Percentiles rank a stretch among this genome's conserved stretches.
These are phyloP conservation scores for Leucopsar rothschildi DNA, from an alignment of 2,113 vertebrate species.

Conservation along the genomic window DNA sequence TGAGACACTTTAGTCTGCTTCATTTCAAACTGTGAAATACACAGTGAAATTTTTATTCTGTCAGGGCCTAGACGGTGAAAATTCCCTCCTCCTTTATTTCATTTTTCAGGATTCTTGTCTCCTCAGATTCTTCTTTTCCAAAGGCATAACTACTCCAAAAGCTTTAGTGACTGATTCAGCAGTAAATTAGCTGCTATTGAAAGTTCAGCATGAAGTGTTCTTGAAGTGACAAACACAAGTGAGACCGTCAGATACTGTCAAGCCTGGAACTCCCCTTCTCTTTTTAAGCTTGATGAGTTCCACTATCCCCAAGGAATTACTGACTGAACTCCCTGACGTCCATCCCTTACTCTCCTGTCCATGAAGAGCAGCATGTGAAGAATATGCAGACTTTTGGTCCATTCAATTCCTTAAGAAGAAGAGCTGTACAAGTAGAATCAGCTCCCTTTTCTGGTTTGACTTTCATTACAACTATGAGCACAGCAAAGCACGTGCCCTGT, in stretches of 20 bases:
- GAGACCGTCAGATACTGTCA: not conserved
- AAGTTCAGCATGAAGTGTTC: not conserved
- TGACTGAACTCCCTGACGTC: not conserved
- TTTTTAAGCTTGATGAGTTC: not conserved
- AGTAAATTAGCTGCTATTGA: not conserved
- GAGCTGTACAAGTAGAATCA: not conserved
- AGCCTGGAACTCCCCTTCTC: not conserved
- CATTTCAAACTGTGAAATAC: not conserved
- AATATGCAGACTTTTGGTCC: not conserved
- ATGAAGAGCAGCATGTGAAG: not conserved
- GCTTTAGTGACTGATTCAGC: not conserved
- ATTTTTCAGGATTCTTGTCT: not conserved
- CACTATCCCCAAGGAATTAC: not conserved
- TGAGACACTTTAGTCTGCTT: not conserved
- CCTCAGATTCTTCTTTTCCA: not conserved
- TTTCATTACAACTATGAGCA: not conserved
- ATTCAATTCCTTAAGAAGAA: not conserved
- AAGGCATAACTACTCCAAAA: not conserved
- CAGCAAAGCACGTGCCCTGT: not conserved
- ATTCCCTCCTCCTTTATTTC: not conserved
- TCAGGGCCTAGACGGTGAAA: not conserved
- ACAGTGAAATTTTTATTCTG: not conserved
- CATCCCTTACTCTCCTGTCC: not conserved
- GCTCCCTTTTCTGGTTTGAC: not conserved
- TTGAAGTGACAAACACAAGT: not conserved